Percentiles rank a stretch among this genome's conserved stretches.
Conservation (phyloP, 1,140 invertebrate genomes). For the Leptopilina boulardi region DNA sequence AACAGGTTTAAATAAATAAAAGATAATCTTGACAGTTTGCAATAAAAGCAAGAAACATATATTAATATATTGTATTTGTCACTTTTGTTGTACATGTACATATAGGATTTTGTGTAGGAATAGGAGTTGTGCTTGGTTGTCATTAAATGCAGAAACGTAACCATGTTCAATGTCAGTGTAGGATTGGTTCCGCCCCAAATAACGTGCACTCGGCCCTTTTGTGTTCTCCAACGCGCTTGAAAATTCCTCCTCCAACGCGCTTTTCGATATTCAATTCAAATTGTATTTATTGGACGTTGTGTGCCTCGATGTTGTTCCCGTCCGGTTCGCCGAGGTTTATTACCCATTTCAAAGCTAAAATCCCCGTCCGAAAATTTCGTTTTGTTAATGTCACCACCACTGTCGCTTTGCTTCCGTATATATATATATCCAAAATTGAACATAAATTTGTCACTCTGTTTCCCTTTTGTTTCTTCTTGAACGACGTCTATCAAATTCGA, state of each 20-base stretch:
- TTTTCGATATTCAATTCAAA: conserved; percentile 59
- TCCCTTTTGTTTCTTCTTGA: neutral
- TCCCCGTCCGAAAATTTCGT: conserved; percentile 63
- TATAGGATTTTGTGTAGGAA: neutral
- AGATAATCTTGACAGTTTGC: too few species aligned
- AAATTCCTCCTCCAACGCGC: conserved; percentile 40
- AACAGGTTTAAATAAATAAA: too few species aligned
- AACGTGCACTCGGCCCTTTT: conserved; percentile 44
- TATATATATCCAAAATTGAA: conserved; percentile 63
- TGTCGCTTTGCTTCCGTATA: conserved; percentile 55
- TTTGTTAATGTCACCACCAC: conserved; percentile 27
- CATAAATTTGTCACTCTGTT: conserved; percentile 60
- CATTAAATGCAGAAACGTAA: conserved; percentile 26
- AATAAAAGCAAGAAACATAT: too few species aligned
- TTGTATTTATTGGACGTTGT: conserved; percentile 51
- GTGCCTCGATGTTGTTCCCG: conserved; percentile 48
- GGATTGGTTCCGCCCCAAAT: conserved; percentile 54
- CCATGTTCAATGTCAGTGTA: conserved; percentile 1
- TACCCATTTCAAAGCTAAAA: conserved; percentile 54
- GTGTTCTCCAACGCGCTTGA: conserved; percentile 35
- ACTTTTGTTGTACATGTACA: too few species aligned
- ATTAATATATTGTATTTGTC: too few species aligned
- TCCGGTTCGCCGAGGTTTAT: conserved; percentile 57
- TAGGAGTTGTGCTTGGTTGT: neutral
- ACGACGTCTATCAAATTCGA: neutral